Evolutionary conservation across 2,113 vertebrate genomes (phyloP).

Genomic region (Petromus typicus): DNA sequence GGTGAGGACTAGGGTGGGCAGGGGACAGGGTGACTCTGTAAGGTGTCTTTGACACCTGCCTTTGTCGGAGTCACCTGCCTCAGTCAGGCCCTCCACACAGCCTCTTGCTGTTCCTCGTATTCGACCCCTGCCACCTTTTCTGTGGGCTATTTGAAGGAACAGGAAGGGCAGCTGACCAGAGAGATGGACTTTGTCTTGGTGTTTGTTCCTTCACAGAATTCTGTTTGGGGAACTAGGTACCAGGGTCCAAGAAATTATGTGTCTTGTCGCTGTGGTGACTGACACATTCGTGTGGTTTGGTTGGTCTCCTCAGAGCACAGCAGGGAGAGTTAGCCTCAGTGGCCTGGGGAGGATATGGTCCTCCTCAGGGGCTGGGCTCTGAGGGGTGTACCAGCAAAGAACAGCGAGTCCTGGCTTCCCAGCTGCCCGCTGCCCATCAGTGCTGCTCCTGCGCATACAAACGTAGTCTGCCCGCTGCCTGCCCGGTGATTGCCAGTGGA

Average conservation of each 20-base stretch:
- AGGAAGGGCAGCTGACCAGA: not conserved
- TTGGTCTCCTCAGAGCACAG: not conserved
- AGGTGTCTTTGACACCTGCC: not conserved
- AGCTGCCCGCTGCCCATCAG: fast-evolving
- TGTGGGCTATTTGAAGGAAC: not conserved
- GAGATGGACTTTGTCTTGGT: not conserved
- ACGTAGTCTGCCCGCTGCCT: not conserved
- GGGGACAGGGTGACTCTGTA: too few relatives aligned
- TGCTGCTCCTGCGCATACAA: not conserved
- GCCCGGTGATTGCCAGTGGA: not conserved
- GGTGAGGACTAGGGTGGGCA: not conserved
- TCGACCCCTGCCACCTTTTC: not conserved
- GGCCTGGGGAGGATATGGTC: not conserved
- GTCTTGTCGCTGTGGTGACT: not conserved
- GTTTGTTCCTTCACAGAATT: not conserved
- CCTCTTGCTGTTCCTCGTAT: not conserved
- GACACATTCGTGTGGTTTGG: not conserved
- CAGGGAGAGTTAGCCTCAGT: not conserved
- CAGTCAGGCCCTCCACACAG: not conserved
- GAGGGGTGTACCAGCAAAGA: not conserved
- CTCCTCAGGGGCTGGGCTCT: not conserved
- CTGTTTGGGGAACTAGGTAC: not conserved
- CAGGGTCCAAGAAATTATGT: not conserved
- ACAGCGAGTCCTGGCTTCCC: not conserved
- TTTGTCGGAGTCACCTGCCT: not conserved